phyloP scores from a whole-genome alignment of 2,888 invertebrate species.

The Tholera decimalis region DNA sequence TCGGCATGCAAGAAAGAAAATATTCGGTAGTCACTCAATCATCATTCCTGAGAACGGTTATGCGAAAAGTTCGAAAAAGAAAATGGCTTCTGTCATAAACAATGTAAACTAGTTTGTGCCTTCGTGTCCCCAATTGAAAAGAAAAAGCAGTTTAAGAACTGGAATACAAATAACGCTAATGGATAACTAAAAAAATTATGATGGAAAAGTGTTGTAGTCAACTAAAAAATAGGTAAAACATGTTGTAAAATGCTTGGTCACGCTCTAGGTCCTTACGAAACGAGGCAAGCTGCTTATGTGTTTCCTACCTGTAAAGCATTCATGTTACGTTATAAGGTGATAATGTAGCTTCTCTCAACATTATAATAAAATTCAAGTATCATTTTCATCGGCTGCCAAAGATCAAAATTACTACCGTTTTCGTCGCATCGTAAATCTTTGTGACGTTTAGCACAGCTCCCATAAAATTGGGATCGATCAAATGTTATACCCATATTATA shows the following conservation, averaged over 20 bases:
- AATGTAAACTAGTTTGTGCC: slow-evolving; percentile 29
- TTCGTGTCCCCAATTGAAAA: slow-evolving; percentile 21
- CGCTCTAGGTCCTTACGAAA: slow-evolving; percentile 45
- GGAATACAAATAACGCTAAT: slow-evolving; percentile 10
- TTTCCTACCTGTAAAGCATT: slow-evolving; percentile 15
- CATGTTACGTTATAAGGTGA: slow-evolving; percentile 14
- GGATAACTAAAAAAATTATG: slow-evolving; percentile 4
- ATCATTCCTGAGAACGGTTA: slow-evolving; percentile 40
- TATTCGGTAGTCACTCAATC: slow-evolving; percentile 41
- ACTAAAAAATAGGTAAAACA: slow-evolving; percentile 40
- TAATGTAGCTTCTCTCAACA: slow-evolving; percentile 13
- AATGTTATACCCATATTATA: slow-evolving; percentile 17
- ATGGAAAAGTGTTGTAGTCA: slow-evolving; percentile 1
- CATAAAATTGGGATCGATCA: slow-evolving; percentile 28
- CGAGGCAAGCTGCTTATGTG: slow-evolving; percentile 15
- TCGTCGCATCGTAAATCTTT: slow-evolving; percentile 37
- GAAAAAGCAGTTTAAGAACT: not conserved
- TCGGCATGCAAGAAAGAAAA: slow-evolving; percentile 24
- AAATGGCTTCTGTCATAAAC: slow-evolving; percentile 23
- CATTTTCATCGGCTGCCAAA: slow-evolving; percentile 19
- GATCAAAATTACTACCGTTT: slow-evolving; percentile 15
- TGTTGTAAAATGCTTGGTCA: slow-evolving; percentile 45
- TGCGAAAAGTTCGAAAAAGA: slow-evolving; percentile 37
- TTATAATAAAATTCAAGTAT: slow-evolving; percentile 20
- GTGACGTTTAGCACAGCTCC: slow-evolving; percentile 20